These are phyloP conservation scores for Distichodus sexfasciatus DNA, from an alignment of 2,797 vertebrate genomes.

Conservation along the genomic window DNA sequence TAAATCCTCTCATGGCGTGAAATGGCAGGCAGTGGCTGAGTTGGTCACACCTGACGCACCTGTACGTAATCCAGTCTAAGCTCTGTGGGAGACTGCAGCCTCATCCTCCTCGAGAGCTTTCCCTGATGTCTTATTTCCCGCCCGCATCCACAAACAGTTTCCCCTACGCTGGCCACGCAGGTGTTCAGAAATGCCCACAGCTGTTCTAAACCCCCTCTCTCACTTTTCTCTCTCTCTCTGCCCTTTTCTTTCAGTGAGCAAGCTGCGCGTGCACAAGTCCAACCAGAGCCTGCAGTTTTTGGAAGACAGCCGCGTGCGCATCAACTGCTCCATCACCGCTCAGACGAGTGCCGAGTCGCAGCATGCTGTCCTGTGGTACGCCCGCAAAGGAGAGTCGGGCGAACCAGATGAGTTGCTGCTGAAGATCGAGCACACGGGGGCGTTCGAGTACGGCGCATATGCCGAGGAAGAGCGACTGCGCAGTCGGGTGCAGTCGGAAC, in stretches of 20 bases:
- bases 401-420: constrained; percentile 92
- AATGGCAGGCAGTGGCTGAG: constrained; percentile 57
- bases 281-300: constrained; percentile 86
- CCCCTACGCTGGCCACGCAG: neutral
- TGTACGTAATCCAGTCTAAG: constrained; percentile 70
- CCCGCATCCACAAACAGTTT: constrained; percentile 41
- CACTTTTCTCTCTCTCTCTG: constrained; percentile 29
- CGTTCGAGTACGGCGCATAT: constrained; percentile 89
- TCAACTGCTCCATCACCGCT: constrained; percentile 88
- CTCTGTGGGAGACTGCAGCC: constrained; percentile 43
- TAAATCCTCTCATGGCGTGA: constrained; percentile 54
- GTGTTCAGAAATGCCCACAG: neutral
- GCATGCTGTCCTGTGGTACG: constrained; percentile 91
- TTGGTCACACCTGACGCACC: constrained; percentile 69
- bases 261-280: constrained; percentile 87
- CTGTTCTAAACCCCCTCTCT: constrained; percentile 28
- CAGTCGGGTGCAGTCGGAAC: constrained; percentile 86
- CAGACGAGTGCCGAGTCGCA: constrained; percentile 90
- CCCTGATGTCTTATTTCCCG: constrained; percentile 63
- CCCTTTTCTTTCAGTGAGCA: constrained; percentile 76
- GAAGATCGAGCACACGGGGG: constrained; percentile 83
- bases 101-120: constrained; percentile 44
- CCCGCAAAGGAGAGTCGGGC: constrained; percentile 78
- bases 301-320: constrained; percentile 86
- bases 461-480: constrained; percentile 88